phyloP scores from a whole-genome alignment of 2,797 vertebrate genomes.

The Neosalanx taihuensis region DNA sequence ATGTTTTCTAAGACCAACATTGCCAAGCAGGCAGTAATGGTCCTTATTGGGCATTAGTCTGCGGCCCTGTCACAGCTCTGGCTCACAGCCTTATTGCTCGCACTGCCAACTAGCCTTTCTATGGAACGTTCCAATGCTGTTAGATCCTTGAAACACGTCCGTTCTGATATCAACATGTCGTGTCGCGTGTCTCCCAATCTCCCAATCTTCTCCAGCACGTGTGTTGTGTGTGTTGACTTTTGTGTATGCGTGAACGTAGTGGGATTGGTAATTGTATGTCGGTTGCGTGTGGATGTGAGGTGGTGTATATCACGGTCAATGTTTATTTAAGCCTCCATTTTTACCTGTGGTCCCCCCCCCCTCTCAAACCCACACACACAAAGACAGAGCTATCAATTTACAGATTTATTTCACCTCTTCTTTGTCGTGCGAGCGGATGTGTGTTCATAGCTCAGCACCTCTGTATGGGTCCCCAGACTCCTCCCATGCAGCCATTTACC shows the following conservation, averaged over 20 bases:
- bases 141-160: not conserved
- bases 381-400: conserved; percentile 37
- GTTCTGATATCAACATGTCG: too few relatives aligned
- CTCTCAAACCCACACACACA: not conserved
- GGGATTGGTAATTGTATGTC: too few relatives aligned
- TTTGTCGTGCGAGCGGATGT: not conserved
- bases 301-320: too few relatives aligned
- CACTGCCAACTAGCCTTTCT: conserved; percentile 8
- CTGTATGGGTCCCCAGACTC: conserved; percentile 40
- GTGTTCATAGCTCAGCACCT: conserved; percentile 13
- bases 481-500: conserved; percentile 40
- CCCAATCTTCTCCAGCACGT: too few relatives aligned
- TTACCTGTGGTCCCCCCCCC: not conserved
- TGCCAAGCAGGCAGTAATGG: conserved; percentile 11
- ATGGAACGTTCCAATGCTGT: not conserved
- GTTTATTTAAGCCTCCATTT: not conserved
- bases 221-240: too few relatives aligned
- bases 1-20: conserved; percentile 15
- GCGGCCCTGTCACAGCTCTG: not conserved
- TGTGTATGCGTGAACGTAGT: too few relatives aligned
- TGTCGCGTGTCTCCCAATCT: too few relatives aligned
- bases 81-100: not conserved
- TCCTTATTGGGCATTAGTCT: conserved; percentile 12
- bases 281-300: too few relatives aligned
- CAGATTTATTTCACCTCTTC: conserved; percentile 23